Percentiles rank a stretch among this genome's conserved stretches.
Conservation (phyloP, 2,797 vertebrate species). For the Enteromius viviparus region DNA sequence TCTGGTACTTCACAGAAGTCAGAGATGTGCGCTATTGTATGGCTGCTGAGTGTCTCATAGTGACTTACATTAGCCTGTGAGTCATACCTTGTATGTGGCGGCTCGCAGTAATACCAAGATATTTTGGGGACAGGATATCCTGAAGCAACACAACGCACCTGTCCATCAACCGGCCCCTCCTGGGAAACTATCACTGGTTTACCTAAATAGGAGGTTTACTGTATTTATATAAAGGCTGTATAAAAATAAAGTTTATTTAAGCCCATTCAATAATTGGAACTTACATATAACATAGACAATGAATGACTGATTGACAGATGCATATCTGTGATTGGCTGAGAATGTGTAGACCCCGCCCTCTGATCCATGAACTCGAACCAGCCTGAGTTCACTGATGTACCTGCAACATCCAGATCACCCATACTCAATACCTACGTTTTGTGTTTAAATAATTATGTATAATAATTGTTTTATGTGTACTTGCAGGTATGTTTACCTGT, state of each 20-base stretch:
- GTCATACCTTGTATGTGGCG: constrained; percentile 73
- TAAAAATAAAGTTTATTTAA: not conserved
- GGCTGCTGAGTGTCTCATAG: not conserved
- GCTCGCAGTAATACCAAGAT: constrained; percentile 90
- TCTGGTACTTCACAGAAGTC: not conserved
- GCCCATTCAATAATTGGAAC: constrained; percentile 62
- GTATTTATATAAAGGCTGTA: not conserved
- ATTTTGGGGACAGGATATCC: constrained; percentile 92
- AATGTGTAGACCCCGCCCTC: constrained; percentile 94
- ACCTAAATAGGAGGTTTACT: constrained; percentile 71
- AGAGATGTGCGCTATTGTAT: constrained; percentile 1
- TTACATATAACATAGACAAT: constrained; percentile 93
- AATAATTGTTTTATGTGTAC: no score
- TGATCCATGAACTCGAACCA: constrained; percentile 88
- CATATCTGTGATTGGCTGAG: constrained; percentile 86
- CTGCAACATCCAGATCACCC: constrained; percentile 67
- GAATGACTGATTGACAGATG: constrained; percentile 82
- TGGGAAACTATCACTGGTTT: constrained; percentile 89
- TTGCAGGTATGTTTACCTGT: constrained; percentile 80
- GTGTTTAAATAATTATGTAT: not conserved
- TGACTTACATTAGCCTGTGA: constrained; percentile 14
- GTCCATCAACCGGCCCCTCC: constrained; percentile 85
- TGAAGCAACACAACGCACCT: constrained; percentile 90
- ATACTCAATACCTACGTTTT: not conserved
- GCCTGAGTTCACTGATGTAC: constrained; percentile 86